Conservation (phyloP, 2,888 invertebrate genomes). For the Caenorhabditis auriculariae region DNA sequence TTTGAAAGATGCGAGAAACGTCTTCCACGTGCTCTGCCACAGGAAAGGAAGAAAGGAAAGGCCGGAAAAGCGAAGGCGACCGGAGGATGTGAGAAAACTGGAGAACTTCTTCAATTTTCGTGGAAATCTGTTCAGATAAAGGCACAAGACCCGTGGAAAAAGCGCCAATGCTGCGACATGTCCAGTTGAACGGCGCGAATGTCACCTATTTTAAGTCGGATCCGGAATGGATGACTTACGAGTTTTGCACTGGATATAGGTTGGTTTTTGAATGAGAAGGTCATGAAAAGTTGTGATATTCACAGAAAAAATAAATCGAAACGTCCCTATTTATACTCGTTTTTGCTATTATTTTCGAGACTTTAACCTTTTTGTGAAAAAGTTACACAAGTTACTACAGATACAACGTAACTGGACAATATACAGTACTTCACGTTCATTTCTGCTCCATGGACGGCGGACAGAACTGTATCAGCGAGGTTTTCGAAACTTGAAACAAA, state of each 20-base stretch:
- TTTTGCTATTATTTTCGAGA: background rate
- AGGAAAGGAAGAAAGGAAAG: constrained; percentile 9
- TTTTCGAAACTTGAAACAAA: background rate
- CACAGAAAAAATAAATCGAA: no score
- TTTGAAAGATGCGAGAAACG: constrained; percentile 24
- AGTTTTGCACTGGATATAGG: constrained; percentile 55
- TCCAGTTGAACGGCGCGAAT: constrained; percentile 27
- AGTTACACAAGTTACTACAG: constrained; percentile 8
- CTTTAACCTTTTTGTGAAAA: background rate
- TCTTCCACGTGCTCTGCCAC: constrained; percentile 4
- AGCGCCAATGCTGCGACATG: constrained; percentile 37
- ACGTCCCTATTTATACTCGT: no score
- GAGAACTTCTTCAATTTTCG: background rate
- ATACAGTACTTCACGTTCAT: constrained; percentile 50
- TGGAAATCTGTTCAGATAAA: constrained; percentile 23
- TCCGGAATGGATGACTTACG: constrained; percentile 52
- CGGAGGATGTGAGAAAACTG: constrained; percentile 11
- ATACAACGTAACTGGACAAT: constrained; percentile 51
- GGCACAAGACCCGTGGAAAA: constrained; percentile 34
- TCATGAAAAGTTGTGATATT: no score
- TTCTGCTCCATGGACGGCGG: constrained; percentile 49
- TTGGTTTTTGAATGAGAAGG: constrained; percentile 12
- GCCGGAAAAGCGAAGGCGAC: constrained; percentile 11
- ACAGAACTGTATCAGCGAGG: constrained; percentile 39
- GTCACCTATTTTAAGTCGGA: constrained; percentile 50